Conservation (phyloP, 2,797 vertebrate species). For the Moxostoma hubbsi region DNA sequence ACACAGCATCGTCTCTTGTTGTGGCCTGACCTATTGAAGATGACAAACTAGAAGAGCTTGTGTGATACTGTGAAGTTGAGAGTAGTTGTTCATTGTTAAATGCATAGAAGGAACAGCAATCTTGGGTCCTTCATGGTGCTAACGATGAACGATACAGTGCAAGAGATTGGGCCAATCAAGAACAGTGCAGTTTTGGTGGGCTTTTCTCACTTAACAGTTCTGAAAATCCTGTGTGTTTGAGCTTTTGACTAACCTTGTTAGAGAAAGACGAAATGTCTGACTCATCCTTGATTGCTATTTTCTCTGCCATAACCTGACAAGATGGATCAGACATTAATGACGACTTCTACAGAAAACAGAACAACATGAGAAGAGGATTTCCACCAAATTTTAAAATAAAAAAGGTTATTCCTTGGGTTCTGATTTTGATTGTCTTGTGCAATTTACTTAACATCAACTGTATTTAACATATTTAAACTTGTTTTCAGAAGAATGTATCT, state of each 20-base stretch:
- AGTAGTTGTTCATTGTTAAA: slow-evolving; percentile 16
- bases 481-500: too few species aligned
- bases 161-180: neutral
- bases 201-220: slow-evolving; percentile 33
- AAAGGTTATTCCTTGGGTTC: neutral
- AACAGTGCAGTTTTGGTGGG: slow-evolving; percentile 23
- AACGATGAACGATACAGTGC: slow-evolving; percentile 15
- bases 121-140: slow-evolving; percentile 26
- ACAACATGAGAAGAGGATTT: neutral
- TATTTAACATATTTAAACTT: too few species aligned
- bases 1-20: neutral
- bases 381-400: neutral
- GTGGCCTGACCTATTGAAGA: slow-evolving; percentile 2
- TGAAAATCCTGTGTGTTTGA: slow-evolving; percentile 32
- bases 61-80: slow-evolving; percentile 17
- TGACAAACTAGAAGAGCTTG: neutral
- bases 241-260: slow-evolving; percentile 44
- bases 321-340: neutral
- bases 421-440: too few species aligned
- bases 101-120: neutral
- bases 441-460: too few species aligned
- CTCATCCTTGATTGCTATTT: slow-evolving; percentile 15
- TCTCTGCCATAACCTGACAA: slow-evolving; percentile 12
- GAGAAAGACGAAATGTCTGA: slow-evolving; percentile 21
- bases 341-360: neutral